Percentiles rank a stretch among this genome's conserved stretches.
phyloP scores from a whole-genome alignment of 2,113 vertebrate species.

The Tringa solitaria region DNA sequence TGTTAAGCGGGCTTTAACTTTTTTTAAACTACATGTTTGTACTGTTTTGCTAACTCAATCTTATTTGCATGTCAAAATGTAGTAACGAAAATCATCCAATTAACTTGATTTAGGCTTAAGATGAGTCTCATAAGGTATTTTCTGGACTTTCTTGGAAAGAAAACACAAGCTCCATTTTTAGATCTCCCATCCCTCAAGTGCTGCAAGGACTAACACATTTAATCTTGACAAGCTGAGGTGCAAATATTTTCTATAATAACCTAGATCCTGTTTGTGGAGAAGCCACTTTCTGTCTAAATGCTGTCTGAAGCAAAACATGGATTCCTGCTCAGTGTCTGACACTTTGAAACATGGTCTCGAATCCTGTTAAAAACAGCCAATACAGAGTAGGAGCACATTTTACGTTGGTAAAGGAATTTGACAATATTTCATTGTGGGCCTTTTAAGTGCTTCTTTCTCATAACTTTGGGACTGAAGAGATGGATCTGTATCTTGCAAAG shows the following conservation, averaged over 20 bases:
- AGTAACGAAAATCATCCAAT: not conserved
- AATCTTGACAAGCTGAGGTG: not conserved
- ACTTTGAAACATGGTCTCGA: not conserved
- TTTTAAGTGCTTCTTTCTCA: not conserved
- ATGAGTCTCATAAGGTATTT: not conserved
- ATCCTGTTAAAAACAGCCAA: not conserved
- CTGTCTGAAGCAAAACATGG: not conserved
- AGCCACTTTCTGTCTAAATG: not conserved
- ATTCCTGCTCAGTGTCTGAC: not conserved
- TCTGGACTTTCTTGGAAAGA: not conserved
- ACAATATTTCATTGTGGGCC: not conserved
- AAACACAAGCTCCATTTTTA: not conserved
- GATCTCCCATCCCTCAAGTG: not conserved
- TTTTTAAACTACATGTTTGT: not conserved
- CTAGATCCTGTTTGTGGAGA: not conserved
- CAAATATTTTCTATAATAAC: not conserved
- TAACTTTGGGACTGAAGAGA: not conserved
- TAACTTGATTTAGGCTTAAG: not conserved
- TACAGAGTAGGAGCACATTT: not conserved
- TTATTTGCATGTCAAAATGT: not conserved
- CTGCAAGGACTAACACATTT: not conserved
- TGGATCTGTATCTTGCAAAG: not conserved
- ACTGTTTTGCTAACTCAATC: not conserved
- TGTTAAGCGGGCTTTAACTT: not conserved
- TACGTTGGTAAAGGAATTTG: not conserved